phyloP scores from a whole-genome alignment of 2,797 vertebrate genomes.

The Bradypodion ventrale region DNA sequence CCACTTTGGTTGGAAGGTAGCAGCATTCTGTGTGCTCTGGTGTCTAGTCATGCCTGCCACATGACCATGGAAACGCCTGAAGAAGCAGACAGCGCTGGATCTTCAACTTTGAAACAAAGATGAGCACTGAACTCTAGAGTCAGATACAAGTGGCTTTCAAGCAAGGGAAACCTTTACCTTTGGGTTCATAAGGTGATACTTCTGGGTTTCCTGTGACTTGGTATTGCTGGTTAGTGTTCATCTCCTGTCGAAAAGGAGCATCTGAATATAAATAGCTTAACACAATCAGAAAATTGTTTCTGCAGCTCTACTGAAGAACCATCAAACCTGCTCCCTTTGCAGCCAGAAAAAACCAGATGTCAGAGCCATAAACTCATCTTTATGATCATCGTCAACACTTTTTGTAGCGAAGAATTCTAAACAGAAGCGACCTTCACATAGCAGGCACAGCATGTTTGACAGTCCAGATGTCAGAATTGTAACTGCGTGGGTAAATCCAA shows the following conservation, averaged over 20 bases:
- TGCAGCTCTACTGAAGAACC: neutral
- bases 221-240: neutral
- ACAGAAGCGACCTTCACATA: neutral
- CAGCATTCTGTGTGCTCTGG: too few species aligned
- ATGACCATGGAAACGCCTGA: too few species aligned
- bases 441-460: constrained; percentile 10
- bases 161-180: too few species aligned
- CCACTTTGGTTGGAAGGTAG: too few species aligned
- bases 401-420: constrained; percentile 18
- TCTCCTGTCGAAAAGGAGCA: neutral
- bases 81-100: too few species aligned
- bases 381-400: neutral
- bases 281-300: neutral
- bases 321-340: neutral
- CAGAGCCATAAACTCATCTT: constrained; percentile 2
- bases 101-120: too few species aligned
- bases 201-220: neutral
- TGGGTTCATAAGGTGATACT: neutral
- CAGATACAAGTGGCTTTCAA: too few species aligned
- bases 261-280: neutral
- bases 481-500: constrained; percentile 6
- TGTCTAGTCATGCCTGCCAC: too few species aligned
- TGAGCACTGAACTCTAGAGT: too few species aligned
- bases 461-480: constrained; percentile 21
- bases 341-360: neutral